A percentile compares a stretch with the other conserved stretches of the same genome.
phyloP scores from a whole-genome alignment of 2,797 vertebrate genomes.

The Chloroceryle amazona region DNA sequence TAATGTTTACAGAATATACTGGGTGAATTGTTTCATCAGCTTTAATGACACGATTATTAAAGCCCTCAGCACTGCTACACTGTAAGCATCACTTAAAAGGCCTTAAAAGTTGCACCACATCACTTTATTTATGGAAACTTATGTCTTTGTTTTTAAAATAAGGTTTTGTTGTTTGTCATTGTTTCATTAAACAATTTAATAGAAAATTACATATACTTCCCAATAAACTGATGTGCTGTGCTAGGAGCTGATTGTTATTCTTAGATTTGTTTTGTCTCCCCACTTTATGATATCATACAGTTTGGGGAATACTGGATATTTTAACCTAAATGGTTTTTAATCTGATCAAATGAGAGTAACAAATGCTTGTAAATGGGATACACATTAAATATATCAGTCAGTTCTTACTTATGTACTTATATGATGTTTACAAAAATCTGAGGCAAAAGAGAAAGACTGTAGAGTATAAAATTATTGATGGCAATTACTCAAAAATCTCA shows the following conservation, averaged over 20 bases:
- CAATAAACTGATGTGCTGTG: rapidly evolving
- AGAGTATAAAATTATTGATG: not conserved
- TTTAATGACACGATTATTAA: not conserved
- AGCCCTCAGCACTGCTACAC: rapidly evolving
- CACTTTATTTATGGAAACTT: not conserved
- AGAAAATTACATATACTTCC: not conserved
- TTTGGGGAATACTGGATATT: not conserved
- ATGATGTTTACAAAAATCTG: not conserved
- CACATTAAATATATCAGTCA: not conserved
- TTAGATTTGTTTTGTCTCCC: not conserved
- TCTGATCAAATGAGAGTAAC: not conserved
- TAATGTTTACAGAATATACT: not conserved
- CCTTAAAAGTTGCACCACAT: not conserved
- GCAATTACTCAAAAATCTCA: not conserved
- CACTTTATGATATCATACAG: not conserved
- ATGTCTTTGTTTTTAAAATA: not conserved
- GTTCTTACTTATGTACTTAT: not conserved
- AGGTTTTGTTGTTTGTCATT: not conserved
- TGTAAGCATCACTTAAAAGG: not conserved
- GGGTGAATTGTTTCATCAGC: not conserved
- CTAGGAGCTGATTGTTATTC: not conserved
- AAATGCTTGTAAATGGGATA: not conserved
- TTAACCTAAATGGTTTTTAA: not conserved
- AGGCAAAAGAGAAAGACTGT: not conserved
- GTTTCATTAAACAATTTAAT: not conserved